Evolutionary conservation across 2,113 vertebrate genomes (phyloP), one percentile per base, ranked within the genome.

Genomic region (Corythoichthys intestinalis): DNA sequence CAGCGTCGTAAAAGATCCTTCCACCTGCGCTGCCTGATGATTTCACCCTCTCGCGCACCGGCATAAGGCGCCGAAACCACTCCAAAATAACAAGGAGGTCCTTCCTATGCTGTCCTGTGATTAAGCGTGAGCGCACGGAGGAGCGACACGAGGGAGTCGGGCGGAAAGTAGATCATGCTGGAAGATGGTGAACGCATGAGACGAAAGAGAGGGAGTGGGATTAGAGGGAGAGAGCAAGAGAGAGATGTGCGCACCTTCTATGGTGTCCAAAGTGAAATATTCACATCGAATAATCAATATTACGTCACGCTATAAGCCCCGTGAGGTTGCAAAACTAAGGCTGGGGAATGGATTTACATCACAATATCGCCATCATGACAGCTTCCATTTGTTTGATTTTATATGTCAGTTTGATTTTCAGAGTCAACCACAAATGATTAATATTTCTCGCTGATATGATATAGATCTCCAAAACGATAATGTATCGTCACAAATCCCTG

Each of bases 11-110:
- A 78, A 83, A 49, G 70, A 80, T 72, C 69, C 69, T 47, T 82
- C 79, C 88, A 85, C 91, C 87, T 89, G 87, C 83, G 62, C 77
- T 60, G 77, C 58, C 77, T 65, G 75, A 71, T 69, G 65, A 39
- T 67, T 48, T 62, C 65, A 28, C 65, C 39, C 38, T 62, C 56
- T 10, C 63, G 69, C 70, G 74, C 74, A 59, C 49, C 64, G 14
- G 63, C 66, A 66, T 2, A 60, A 46, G 67, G 52, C 75, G 68
- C 39, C 53, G 80, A 48, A 73, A 62, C 49, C 63, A 34, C 1
- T 4, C 14, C 48, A 64, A 70, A 69, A 73, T 53, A 7, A 35
- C 63, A 61, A 38, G 13, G 39, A 61, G 5, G 12, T 14, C 10
- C 2, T 11, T 61, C 59, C 39, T 39, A 34, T 71, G 53, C 75